Evolutionary conservation across 30 jellyfish, hydroid and myxozoan species (phyloP), one percentile per base, ranked within the genome.

Genomic region (Pseudorhiza aurosa): DNA sequence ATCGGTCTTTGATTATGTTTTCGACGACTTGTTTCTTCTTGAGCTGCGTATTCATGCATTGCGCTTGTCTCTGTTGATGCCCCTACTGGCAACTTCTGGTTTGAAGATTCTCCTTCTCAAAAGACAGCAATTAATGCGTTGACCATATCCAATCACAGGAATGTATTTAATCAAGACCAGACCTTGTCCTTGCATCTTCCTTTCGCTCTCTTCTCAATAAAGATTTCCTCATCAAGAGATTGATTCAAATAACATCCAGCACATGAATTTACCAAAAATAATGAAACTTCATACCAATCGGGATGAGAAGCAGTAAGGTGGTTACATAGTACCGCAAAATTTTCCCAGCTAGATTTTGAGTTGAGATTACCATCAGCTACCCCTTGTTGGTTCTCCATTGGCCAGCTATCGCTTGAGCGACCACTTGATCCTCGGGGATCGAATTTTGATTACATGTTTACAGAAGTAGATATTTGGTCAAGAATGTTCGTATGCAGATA

Each of bases 241-340:
- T 64, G 77, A 64, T 64, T 36, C 25, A 33, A 64, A 64, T 31
- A 64, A 64, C 77, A 64, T 27, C 32, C 35, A 33, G 77, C 32
- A 42, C 18, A 39, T 64, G 77, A 64, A 64, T 64, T 64, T 64
- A 58, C 77, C 77, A 64, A 64, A 32, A 31, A 35, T 35, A 64
- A 35, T 31, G 25, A 2, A 19, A 8, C 17, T 35, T 31, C 53
- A 64, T 64, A 31, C 77, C 77, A 64, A 31, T 21, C 17, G 25
- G 77, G 77, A 64, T 64, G 37, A 64, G 58, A 39, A 42, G 21
- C 75, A 35, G 53, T 64, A 64, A 64, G 77, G n/a, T 33, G 77
- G 77, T 64, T 64, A 64, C 37, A 24, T 19, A 24, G 32, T 10
- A 64, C 77, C 77, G 37, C 77, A 64, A 35, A 35, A 14, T 28